Base-by-base conservation (phyloP, 2,113 vertebrate species). In the Ammodytes marinus region DNA sequence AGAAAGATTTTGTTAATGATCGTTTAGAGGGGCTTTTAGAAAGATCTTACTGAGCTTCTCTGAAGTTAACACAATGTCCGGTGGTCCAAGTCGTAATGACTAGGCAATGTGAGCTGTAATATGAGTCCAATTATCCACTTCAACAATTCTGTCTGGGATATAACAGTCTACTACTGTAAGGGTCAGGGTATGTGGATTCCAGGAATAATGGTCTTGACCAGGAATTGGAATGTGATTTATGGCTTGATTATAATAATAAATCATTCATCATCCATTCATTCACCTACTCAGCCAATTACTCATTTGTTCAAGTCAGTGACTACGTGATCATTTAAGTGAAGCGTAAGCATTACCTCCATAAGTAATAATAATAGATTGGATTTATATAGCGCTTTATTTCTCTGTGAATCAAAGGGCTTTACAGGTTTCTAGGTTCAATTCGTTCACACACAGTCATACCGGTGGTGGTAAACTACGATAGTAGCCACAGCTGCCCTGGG, bases 21-120 rank as follows among this genome's bases (percentile, higher is more conserved):
- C 1, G 27, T 27, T 27, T 27, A 27, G 27, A 27, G 27, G 15
- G n/a, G 59, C 35, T 70, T 73, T 64, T 69, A 60, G 15, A 53
- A 71, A 60, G 63, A 37, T 54, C 64, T 61, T 19, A 46, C 27
- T 39, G 64, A 67, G 47, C 5, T 8, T 52, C 49, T 58, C 15
- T 70, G 59, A 57, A 3, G 37, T 60, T 46, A 65, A 49, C 63
- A 71, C 57, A 54, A 4, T 3, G 53, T 73, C 67, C 69, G 57
- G 27, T 14, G 14, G 43, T 77, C 42, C 43, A 69, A 61, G 59
- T 64, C 35, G 15, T 43, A 46, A 53, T 74, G 81, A 88, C 79
- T 37, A 40, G 69, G 78, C 70, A 70, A n/a, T 45, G n/a, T 9
- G 53, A 68, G 79, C 78, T 72, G 68, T 43, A 42, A 80, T 57